Percentiles rank a stretch among this genome's conserved stretches.
Conservation (phyloP, 2,113 vertebrate genomes). For the Hemiprocne comata region DNA sequence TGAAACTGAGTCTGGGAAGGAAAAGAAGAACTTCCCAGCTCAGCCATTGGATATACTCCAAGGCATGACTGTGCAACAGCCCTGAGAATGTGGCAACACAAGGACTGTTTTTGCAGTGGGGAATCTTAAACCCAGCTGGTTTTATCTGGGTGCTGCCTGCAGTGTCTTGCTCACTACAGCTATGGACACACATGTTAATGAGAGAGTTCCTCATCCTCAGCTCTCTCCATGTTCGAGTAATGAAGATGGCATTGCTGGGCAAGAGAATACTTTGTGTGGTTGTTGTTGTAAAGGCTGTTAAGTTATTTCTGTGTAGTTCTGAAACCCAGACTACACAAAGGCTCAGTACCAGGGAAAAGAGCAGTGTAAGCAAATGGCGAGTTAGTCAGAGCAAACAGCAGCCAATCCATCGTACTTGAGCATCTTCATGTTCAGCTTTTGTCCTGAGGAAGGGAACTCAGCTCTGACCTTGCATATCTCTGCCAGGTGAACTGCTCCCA, state of each 20-base stretch:
- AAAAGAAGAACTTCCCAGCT: background rate
- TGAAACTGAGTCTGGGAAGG: no score
- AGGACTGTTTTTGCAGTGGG: accelerated
- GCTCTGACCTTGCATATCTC: accelerated
- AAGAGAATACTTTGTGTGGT: background rate
- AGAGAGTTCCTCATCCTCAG: background rate
- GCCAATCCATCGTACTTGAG: background rate
- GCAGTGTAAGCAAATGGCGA: background rate
- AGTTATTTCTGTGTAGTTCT: background rate
- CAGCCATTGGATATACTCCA: background rate
- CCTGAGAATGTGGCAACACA: background rate
- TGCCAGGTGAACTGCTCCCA: background rate
- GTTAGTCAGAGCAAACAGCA: background rate
- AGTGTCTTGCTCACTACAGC: background rate
- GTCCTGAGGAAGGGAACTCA: background rate
- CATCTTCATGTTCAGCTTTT: background rate
- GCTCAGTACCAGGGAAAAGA: background rate
- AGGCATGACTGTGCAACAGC: no score
- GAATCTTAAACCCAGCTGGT: background rate
- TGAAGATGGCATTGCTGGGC: background rate
- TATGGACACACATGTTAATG: background rate
- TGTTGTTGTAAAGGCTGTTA: background rate
- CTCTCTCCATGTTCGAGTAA: background rate
- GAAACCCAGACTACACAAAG: background rate
- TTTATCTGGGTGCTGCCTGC: background rate